phyloP scores from a whole-genome alignment of 2,797 vertebrate genomes.

The Alosa sapidissima region DNA sequence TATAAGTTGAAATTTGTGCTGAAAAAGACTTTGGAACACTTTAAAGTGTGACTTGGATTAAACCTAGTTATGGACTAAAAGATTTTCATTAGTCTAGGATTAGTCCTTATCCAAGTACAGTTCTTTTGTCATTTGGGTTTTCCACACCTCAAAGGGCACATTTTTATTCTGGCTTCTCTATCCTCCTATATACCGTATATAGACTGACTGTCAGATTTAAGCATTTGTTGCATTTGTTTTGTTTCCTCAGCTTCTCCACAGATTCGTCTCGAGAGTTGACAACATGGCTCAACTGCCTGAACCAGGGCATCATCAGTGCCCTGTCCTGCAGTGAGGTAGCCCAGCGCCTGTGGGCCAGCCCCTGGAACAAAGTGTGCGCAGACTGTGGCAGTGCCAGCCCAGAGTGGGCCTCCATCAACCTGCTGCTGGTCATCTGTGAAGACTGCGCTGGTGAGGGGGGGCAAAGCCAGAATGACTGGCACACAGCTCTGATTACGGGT shows the following conservation, averaged over 20 bases:
- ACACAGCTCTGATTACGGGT: background rate
- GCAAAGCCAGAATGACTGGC: no score
- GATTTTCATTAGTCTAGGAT: no score
- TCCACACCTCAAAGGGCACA: no score
- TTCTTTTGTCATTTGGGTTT: no score
- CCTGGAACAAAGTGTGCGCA: conserved; percentile 71
- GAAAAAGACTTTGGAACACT: no score
- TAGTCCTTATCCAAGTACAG: no score
- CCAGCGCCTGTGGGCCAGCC: conserved; percentile 68
- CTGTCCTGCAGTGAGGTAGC: conserved; percentile 74
- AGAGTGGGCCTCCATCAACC: conserved; percentile 77
- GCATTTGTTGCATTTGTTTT: background rate
- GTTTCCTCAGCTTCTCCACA: conserved; percentile 63
- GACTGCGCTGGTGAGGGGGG: conserved; percentile 66
- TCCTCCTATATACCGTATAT: no score
- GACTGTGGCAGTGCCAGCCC: conserved; percentile 71
- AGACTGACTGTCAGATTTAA: no score
- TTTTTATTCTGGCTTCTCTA: no score
- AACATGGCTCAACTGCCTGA: conserved; percentile 66
- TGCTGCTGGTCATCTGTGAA: conserved; percentile 75
- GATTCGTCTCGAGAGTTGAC: conserved; percentile 67
- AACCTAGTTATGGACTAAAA: no score
- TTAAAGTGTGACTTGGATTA: no score
- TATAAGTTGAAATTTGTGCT: no score
- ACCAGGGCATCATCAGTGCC: conserved; percentile 63